These are phyloP conservation scores for Apistogramma diplotaenia DNA, from an alignment of 2,113 vertebrate species.

Conservation along the genomic window DNA sequence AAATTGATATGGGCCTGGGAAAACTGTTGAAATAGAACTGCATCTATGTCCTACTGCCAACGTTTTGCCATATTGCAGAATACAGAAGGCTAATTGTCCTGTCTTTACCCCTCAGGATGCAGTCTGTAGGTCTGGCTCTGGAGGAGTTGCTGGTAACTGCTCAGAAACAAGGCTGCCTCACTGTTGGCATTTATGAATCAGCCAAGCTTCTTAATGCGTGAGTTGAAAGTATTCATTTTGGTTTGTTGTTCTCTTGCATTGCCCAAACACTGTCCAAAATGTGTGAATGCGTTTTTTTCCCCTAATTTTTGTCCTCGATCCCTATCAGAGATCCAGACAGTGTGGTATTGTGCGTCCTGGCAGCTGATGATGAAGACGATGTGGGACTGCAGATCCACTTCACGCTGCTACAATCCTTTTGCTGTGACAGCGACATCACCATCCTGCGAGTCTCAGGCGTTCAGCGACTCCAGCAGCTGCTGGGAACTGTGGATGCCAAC, in stretches of 20 bases:
- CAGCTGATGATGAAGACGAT: constrained; percentile 83
- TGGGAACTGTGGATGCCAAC: constrained; percentile 69
- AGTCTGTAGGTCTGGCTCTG: constrained; percentile 58
- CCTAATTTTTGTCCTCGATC: not conserved
- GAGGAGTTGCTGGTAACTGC: constrained; percentile 70
- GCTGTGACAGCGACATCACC: constrained; percentile 90
- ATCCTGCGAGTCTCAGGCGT: constrained; percentile 87
- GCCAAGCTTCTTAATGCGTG: constrained; percentile 67
- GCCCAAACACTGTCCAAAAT: not conserved
- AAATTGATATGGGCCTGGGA: not conserved
- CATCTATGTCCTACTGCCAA: not conserved
- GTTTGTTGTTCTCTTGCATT: not conserved
- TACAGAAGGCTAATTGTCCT: not conserved
- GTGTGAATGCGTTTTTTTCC: not conserved
- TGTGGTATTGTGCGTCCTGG: constrained; percentile 89
- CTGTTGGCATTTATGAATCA: constrained; percentile 71
- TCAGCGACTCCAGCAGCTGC: constrained; percentile 80
- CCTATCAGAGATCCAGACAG: constrained; percentile 88
- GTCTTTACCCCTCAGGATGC: constrained; percentile 45
- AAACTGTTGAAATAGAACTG: not conserved
- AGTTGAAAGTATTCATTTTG: constrained; percentile 30
- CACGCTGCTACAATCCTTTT: constrained; percentile 91
- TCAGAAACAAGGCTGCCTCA: constrained; percentile 67
- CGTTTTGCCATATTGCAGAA: not conserved
- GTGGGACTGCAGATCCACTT: constrained; percentile 93